These are phyloP conservation scores for Nothoprocta pentlandii DNA, from an alignment of 2,113 vertebrate species.

Conservation along the genomic window DNA sequence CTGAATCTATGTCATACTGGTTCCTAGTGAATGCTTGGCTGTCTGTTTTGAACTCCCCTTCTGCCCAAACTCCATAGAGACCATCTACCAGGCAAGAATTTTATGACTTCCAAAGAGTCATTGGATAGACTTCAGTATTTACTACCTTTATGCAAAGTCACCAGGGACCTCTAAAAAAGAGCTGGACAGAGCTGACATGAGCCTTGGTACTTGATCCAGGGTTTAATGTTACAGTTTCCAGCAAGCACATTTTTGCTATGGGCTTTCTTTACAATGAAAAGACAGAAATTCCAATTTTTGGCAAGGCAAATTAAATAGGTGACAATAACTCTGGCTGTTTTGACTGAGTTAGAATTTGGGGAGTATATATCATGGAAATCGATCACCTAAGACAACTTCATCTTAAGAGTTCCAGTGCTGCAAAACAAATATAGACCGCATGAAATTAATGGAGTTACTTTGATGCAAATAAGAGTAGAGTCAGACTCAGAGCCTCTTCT, in stretches of 20 bases:
- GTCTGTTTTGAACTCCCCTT: background rate
- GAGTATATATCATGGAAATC: background rate
- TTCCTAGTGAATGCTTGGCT: background rate
- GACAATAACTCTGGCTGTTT: background rate
- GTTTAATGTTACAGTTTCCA: slow-evolving; percentile 20
- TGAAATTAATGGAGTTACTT: background rate
- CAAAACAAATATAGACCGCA: background rate
- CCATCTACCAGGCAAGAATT: background rate
- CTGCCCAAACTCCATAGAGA: background rate
- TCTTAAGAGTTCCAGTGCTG: background rate
- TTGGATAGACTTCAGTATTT: slow-evolving; percentile 6
- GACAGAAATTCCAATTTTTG: background rate
- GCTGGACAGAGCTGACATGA: background rate
- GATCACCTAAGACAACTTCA: background rate
- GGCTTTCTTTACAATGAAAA: background rate
- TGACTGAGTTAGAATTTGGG: background rate
- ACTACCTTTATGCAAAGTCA: slow-evolving; percentile 20
- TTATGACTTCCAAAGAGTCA: background rate
- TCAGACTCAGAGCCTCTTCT: background rate
- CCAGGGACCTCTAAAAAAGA: background rate
- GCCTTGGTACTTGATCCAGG: background rate
- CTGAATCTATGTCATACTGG: background rate
- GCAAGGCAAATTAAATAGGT: background rate
- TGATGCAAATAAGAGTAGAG: background rate
- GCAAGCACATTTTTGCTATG: background rate